phyloP scores from a whole-genome alignment of 2,888 invertebrate genomes.

The Agriopis marginaria region DNA sequence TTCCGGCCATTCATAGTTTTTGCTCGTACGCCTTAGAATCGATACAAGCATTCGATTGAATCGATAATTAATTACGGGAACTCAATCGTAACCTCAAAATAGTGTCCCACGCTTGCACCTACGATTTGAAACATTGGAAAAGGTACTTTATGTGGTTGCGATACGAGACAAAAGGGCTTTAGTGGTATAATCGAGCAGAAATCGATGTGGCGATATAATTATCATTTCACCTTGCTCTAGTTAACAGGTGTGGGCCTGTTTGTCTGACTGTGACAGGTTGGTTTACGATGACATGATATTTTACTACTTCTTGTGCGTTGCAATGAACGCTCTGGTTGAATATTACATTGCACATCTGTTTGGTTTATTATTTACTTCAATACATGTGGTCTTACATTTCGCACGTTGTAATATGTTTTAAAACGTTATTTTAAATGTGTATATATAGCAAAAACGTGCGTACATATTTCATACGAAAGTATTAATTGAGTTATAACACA shows the following conservation, averaged over 20 bases:
- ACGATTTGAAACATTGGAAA: slow-evolving; percentile 40
- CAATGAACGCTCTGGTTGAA: slow-evolving; percentile 15
- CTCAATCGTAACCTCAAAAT: slow-evolving; percentile 74
- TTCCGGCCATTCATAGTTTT: slow-evolving; percentile 61
- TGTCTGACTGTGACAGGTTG: slow-evolving; percentile 46
- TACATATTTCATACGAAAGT: not conserved
- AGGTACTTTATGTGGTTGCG: slow-evolving; percentile 47
- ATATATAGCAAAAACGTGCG: too few species aligned
- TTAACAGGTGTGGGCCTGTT: slow-evolving; percentile 58
- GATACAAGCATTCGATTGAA: slow-evolving; percentile 62
- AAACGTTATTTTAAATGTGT: too few species aligned
- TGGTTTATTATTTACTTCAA: not conserved
- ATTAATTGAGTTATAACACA: too few species aligned
- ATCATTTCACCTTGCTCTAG: slow-evolving; percentile 76
- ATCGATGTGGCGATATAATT: slow-evolving; percentile 69
- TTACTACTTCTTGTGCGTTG: slow-evolving; percentile 18
- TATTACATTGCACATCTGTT: slow-evolving; percentile 24
- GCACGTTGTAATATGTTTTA: not conserved
- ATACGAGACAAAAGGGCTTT: slow-evolving; percentile 46
- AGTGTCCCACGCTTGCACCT: slow-evolving; percentile 68
- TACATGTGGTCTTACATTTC: not conserved
- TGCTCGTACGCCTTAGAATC: slow-evolving; percentile 63
- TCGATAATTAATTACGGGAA: slow-evolving; percentile 70
- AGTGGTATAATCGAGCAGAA: slow-evolving; percentile 45
- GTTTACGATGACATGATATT: slow-evolving; percentile 40